Conservation (phyloP, 1,140 invertebrate species). For the Tetramorium alpestre region DNA sequence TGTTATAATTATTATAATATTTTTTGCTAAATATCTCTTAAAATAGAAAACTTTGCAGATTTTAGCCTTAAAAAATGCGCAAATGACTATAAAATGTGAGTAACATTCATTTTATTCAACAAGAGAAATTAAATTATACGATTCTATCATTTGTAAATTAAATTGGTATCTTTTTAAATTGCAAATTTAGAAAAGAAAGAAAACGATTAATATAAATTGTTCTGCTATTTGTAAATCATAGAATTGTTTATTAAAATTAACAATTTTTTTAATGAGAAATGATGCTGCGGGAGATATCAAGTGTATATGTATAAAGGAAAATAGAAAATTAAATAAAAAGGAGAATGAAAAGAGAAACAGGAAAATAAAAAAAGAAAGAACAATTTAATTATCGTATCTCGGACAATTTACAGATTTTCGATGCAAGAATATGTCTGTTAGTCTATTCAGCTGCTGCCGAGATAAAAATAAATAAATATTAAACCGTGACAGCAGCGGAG, state of each 20-base stretch:
- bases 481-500: neutral
- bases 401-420: slow-evolving; percentile 25
- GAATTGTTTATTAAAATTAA: slow-evolving; percentile 24
- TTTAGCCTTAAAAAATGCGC: neutral
- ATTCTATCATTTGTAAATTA: neutral
- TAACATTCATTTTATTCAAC: slow-evolving; percentile 5
- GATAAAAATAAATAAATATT: slow-evolving; percentile 16
- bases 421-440: neutral
- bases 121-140: neutral
- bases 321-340: neutral
- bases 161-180: slow-evolving; percentile 1
- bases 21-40: neutral
- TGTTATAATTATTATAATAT: neutral
- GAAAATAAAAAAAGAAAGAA: neutral
- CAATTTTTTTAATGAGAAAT: slow-evolving; percentile 30
- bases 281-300: neutral
- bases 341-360: neutral
- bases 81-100: neutral
- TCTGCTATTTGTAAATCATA: neutral
- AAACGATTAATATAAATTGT: slow-evolving; percentile 3
- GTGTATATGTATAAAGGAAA: slow-evolving; percentile 22
- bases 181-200: neutral
- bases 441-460: neutral
- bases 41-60: neutral
- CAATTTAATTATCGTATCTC: neutral